phyloP scores from a whole-genome alignment of 2,797 vertebrate species.

The Alauda arvensis region DNA sequence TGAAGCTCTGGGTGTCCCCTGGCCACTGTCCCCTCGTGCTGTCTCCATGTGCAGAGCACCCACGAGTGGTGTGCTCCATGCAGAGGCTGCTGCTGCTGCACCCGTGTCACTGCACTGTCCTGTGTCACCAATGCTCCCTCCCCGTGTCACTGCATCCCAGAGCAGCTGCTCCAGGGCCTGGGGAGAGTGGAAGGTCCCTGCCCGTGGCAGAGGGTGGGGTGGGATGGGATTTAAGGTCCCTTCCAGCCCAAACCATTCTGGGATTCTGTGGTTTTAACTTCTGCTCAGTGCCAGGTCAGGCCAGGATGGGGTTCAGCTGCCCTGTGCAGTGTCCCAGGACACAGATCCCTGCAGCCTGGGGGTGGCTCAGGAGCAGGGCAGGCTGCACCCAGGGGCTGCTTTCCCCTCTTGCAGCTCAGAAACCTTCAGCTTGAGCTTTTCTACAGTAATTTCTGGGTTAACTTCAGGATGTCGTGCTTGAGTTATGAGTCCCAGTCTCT shows the following conservation, averaged over 20 bases:
- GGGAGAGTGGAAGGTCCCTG: neutral
- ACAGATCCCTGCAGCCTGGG: neutral
- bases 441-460: neutral
- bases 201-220: neutral
- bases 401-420: neutral
- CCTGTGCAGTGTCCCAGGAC: neutral
- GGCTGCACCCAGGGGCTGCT: neutral
- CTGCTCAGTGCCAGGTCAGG: neutral
- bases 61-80: neutral
- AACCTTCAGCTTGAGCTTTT: neutral
- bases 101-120: neutral
- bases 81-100: neutral
- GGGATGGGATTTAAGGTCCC: neutral
- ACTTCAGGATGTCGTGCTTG: neutral
- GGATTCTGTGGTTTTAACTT: neutral
- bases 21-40: neutral
- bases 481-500: neutral
- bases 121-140: neutral
- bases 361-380: neutral
- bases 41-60: accelerated
- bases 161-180: neutral
- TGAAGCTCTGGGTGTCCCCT: neutral
- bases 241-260: neutral
- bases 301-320: neutral
- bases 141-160: neutral